Conservation (phyloP, 2,888 invertebrate species). For the Sinelater perroti region DNA sequence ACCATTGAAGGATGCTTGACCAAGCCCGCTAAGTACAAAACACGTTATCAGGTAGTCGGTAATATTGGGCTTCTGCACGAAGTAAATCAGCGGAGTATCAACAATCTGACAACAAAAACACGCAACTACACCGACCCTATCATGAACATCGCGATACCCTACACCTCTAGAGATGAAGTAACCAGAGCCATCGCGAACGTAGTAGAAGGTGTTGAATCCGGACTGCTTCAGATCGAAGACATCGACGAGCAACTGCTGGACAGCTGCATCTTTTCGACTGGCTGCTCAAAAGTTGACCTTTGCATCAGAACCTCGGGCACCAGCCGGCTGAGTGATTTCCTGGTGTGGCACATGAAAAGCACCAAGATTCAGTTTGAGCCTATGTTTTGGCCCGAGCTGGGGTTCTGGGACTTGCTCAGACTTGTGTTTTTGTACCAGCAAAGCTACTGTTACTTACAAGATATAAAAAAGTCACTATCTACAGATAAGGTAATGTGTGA, state of each 20-base stretch:
- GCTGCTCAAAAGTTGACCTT: constrained; percentile 85
- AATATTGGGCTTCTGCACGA: constrained; percentile 81
- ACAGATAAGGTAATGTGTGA: too few relatives aligned
- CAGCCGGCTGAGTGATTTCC: constrained; percentile 68
- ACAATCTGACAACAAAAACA: constrained; percentile 81
- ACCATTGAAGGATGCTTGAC: constrained; percentile 84
- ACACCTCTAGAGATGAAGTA: constrained; percentile 88
- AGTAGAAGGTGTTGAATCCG: constrained; percentile 72
- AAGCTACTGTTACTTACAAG: too few relatives aligned
- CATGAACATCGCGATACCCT: constrained; percentile 84
- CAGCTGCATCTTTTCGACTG: constrained; percentile 78
- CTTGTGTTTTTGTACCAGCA: constrained; percentile 90
- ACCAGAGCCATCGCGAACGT: constrained; percentile 75
- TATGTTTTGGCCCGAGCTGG: constrained; percentile 96
- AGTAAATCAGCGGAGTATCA: constrained; percentile 78
- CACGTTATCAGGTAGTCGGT: constrained; percentile 87
- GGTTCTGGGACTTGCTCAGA: constrained; percentile 87
- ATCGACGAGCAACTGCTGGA: constrained; percentile 81
- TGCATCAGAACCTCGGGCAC: constrained; percentile 83
- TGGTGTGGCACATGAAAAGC: constrained; percentile 91
- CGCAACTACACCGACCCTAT: constrained; percentile 78
- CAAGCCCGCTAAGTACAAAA: constrained; percentile 83
- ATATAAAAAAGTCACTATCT: too few relatives aligned
- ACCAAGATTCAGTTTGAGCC: constrained; percentile 87
- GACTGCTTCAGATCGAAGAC: constrained; percentile 74